Percentiles rank a stretch among this genome's conserved stretches.
Conservation (phyloP, 2,888 invertebrate species). For the Oscheius sp. region DNA sequence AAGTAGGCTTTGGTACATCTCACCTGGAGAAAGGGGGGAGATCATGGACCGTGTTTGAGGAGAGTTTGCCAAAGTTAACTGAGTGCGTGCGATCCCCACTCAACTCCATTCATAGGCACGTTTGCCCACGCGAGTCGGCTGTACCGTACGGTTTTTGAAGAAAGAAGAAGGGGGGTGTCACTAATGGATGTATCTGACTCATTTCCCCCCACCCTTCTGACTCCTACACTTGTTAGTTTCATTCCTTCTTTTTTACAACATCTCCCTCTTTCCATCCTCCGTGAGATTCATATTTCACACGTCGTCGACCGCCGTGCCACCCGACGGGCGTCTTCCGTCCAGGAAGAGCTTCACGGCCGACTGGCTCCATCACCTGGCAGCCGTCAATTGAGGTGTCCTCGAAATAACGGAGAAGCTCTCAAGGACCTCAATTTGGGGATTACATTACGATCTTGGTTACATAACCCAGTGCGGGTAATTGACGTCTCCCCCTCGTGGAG, state of each 20-base stretch:
- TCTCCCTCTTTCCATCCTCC: too few species aligned
- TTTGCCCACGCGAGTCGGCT: slow-evolving; percentile 30
- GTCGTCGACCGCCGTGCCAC: slow-evolving; percentile 9
- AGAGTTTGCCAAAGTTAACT: slow-evolving; percentile 26
- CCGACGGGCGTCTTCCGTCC: not conserved
- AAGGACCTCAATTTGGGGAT: slow-evolving; percentile 10
- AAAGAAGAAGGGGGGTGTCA: not conserved
- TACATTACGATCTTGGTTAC: slow-evolving; percentile 12
- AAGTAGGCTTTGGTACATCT: slow-evolving; percentile 19
- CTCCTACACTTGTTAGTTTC: slow-evolving; percentile 28
- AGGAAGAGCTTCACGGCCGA: slow-evolving; percentile 28
- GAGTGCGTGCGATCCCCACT: slow-evolving; percentile 29
- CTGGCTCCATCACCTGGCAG: slow-evolving; percentile 30
- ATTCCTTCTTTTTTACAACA: not conserved
- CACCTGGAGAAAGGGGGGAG: slow-evolving; percentile 19
- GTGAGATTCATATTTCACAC: not conserved
- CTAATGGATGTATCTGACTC: not conserved
- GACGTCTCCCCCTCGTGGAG: not conserved
- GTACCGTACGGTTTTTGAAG: slow-evolving; percentile 18
- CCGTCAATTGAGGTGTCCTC: slow-evolving; percentile 29
- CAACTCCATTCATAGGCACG: slow-evolving; percentile 28
- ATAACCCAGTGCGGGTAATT: slow-evolving; percentile 17
- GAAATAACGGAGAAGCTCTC: slow-evolving; percentile 19
- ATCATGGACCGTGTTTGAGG: slow-evolving; percentile 11
- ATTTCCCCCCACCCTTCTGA: slow-evolving; percentile 25